phyloP scores from a whole-genome alignment of 2,888 invertebrate genomes.

The Coelinius sp. region DNA sequence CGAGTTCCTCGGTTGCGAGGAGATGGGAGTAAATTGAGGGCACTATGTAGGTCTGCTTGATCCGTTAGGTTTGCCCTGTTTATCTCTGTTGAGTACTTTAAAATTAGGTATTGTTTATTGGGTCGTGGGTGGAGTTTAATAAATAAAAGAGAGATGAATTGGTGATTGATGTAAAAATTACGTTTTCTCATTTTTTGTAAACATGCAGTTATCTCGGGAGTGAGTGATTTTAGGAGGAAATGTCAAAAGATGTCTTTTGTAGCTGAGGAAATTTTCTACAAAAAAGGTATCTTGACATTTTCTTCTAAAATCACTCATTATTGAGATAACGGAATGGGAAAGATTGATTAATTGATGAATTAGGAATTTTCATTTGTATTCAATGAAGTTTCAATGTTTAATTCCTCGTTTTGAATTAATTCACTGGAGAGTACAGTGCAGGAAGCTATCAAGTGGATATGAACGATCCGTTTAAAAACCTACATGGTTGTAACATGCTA shows the following conservation, averaged over 20 bases:
- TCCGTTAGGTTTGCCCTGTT: background rate
- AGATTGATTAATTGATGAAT: background rate
- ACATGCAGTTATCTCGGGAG: too few species aligned
- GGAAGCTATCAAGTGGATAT: slow-evolving; percentile 12
- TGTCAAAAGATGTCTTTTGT: too few species aligned
- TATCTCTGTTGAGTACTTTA: background rate
- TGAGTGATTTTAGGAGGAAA: too few species aligned
- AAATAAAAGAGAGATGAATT: too few species aligned
- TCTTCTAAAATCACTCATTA: too few species aligned
- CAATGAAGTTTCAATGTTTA: background rate
- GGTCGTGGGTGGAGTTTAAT: too few species aligned
- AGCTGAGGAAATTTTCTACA: too few species aligned
- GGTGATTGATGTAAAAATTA: too few species aligned
- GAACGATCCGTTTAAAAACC: background rate
- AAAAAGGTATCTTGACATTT: too few species aligned
- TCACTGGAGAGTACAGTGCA: background rate
- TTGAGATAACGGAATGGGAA: too few species aligned
- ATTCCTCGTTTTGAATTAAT: background rate
- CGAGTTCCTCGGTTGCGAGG: background rate
- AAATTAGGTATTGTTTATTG: background rate
- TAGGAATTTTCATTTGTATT: too few species aligned
- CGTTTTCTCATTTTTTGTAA: too few species aligned
- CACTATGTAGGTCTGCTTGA: background rate
- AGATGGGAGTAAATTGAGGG: background rate
- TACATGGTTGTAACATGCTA: background rate